Percentiles rank a stretch among this genome's conserved stretches.
phyloP scores from a whole-genome alignment of 1,140 invertebrate species.

The Watersipora subatra region DNA sequence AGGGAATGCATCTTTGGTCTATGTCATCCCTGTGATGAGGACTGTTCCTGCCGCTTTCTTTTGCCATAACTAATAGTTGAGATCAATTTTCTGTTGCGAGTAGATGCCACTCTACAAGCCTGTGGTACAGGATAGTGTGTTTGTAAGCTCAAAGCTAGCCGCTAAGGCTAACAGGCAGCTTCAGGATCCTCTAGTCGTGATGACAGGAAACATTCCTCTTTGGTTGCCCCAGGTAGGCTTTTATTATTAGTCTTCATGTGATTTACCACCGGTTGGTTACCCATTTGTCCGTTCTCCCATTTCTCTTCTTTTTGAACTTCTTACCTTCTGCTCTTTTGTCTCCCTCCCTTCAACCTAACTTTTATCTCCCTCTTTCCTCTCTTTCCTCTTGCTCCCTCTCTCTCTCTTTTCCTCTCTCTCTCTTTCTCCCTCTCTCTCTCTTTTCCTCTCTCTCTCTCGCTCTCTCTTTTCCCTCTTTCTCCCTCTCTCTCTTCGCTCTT shows the following conservation, averaged over 20 bases:
- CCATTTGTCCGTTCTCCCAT: too few species aligned
- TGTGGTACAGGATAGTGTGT: constrained; percentile 27
- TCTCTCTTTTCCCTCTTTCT: not conserved
- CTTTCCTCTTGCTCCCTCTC: not conserved
- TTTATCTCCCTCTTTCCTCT: not conserved
- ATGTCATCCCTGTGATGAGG: too few species aligned
- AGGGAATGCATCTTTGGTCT: too few species aligned
- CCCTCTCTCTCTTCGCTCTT: not conserved
- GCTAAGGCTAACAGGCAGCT: constrained; percentile 90
- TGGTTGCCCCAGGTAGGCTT: constrained; percentile 83
- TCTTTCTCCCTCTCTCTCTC: not conserved
- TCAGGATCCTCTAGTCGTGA: constrained; percentile 90
- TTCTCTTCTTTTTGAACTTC: too few species aligned
- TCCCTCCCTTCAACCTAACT: not conserved
- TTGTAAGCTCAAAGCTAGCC: constrained; percentile 63
- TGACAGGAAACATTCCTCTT: constrained; percentile 87
- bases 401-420: not conserved
- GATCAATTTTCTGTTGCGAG: too few species aligned
- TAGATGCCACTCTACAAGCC: constrained; percentile 26
- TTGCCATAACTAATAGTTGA: too few species aligned
- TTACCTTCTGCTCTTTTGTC: too few species aligned
- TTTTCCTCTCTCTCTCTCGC: not conserved
- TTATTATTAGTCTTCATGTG: too few species aligned
- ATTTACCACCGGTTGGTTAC: too few species aligned
- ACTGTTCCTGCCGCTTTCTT: too few species aligned